A percentile compares a stretch with the other conserved stretches of the same genome.
phyloP scores from a whole-genome alignment of 2,113 vertebrate genomes.

The Nanorana parkeri region DNA sequence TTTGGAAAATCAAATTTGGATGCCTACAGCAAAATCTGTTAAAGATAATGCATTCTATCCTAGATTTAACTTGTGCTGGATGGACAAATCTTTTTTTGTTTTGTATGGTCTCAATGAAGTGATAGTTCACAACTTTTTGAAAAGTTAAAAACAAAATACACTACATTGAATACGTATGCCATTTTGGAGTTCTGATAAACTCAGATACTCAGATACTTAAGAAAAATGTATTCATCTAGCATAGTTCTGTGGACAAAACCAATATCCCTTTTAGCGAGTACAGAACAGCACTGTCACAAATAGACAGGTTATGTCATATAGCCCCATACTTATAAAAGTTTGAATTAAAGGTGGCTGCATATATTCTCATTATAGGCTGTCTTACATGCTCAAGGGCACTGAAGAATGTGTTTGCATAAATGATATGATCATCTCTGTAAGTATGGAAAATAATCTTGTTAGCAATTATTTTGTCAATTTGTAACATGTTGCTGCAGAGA shows the following conservation, averaged over 20 bases:
- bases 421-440: slow-evolving; percentile 62
- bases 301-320: slow-evolving; percentile 63
- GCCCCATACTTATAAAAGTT: slow-evolving; percentile 63
- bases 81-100: too few relatives aligned
- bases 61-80: too few relatives aligned
- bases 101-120: too few relatives aligned
- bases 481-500: slow-evolving; percentile 43
- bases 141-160: too few relatives aligned
- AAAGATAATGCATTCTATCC: too few relatives aligned
- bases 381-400: slow-evolving; percentile 66
- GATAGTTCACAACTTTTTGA: too few relatives aligned
- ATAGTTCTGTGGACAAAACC: slow-evolving; percentile 41
- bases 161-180: too few relatives aligned
- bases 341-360: slow-evolving; percentile 63
- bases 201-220: too few relatives aligned
- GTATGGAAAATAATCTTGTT: slow-evolving; percentile 40
- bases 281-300: slow-evolving; percentile 62
- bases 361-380: slow-evolving; percentile 62
- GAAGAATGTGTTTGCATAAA: slow-evolving; percentile 62
- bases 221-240: slow-evolving; percentile 53
- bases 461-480: slow-evolving; percentile 58
- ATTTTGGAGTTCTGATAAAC: too few relatives aligned
- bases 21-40: too few relatives aligned
- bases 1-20: too few relatives aligned
- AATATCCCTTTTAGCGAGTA: slow-evolving; percentile 53